These are phyloP conservation scores for Sipha flava DNA, from an alignment of 1,140 invertebrate species.

Conservation along the genomic window DNA sequence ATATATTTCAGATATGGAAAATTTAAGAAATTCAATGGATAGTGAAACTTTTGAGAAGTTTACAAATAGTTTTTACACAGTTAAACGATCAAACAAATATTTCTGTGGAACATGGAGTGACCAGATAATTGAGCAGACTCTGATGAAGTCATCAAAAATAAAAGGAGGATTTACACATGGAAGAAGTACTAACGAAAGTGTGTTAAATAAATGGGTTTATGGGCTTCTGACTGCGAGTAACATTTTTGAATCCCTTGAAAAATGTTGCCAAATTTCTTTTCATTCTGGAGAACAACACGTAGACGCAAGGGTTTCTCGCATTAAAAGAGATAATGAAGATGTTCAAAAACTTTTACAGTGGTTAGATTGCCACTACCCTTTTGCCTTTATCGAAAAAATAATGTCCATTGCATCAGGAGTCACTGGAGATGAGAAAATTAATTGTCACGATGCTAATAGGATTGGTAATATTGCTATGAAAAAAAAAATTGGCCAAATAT, in stretches of 20 bases:
- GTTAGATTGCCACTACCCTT: conserved; percentile 42
- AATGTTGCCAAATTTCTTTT: no score
- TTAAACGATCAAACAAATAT: conserved; percentile 42
- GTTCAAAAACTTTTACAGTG: conserved; percentile 41
- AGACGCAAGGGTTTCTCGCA: conserved; percentile 42
- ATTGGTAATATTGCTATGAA: conserved; percentile 39
- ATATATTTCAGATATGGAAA: conserved; percentile 22
- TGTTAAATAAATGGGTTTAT: conserved; percentile 41
- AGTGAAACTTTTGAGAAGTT: background rate
- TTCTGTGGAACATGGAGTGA: conserved; percentile 43
- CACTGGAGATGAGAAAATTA: conserved; percentile 42
- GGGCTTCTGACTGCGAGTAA: no score
- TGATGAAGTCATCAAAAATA: conserved; percentile 45
- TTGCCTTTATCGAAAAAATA: conserved; percentile 39
- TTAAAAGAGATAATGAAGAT: conserved; percentile 42
- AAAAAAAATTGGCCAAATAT: conserved; percentile 37
- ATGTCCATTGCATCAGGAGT: conserved; percentile 42
- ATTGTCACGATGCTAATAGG: conserved; percentile 43
- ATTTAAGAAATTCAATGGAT: background rate
- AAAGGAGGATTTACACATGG: conserved; percentile 42
- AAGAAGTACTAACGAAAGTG: conserved; percentile 42
- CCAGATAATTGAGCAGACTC: conserved; percentile 43
- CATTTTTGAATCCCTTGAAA: no score
- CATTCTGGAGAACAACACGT: conserved; percentile 43
- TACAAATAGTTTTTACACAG: conserved; percentile 40